These are phyloP conservation scores for Drosophila cardini DNA, from an alignment of 1,140 invertebrate species.

Conservation along the genomic window DNA sequence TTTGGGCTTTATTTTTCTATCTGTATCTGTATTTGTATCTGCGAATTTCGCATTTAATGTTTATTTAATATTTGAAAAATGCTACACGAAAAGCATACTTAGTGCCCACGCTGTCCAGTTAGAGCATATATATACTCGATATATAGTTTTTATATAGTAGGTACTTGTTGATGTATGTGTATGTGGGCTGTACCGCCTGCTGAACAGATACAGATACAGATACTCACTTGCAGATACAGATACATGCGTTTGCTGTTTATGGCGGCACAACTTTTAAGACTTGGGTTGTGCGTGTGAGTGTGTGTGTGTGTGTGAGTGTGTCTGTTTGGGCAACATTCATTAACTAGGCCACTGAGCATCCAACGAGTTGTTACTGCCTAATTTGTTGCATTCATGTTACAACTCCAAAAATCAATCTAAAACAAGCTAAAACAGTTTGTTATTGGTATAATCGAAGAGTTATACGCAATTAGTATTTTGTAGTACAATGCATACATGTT, in stretches of 20 bases:
- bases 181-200: conserved; percentile 40
- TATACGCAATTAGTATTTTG: background rate
- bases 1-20: conserved; percentile 21
- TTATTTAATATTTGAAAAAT: conserved; percentile 68
- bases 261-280: conserved; percentile 17
- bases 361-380: conserved; percentile 33
- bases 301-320: conserved; percentile 26
- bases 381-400: conserved; percentile 37
- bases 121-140: conserved; percentile 29
- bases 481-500: conserved; percentile 6
- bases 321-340: conserved; percentile 57
- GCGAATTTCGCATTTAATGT: conserved; percentile 60
- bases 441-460: background rate
- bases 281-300: conserved; percentile 14
- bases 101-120: conserved; percentile 72
- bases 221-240: conserved; percentile 38
- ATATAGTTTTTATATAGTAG: conserved; percentile 15
- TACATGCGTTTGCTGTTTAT: conserved; percentile 69
- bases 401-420: conserved; percentile 11
- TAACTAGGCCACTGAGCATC: conserved; percentile 79
- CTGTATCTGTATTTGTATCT: background rate
- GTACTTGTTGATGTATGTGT: conserved; percentile 19
- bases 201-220: conserved; percentile 46
- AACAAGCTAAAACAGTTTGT: background rate
- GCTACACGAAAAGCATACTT: conserved; percentile 70